Conservation (phyloP, 2,113 vertebrate species). For the Phoenicopterus ruber region DNA sequence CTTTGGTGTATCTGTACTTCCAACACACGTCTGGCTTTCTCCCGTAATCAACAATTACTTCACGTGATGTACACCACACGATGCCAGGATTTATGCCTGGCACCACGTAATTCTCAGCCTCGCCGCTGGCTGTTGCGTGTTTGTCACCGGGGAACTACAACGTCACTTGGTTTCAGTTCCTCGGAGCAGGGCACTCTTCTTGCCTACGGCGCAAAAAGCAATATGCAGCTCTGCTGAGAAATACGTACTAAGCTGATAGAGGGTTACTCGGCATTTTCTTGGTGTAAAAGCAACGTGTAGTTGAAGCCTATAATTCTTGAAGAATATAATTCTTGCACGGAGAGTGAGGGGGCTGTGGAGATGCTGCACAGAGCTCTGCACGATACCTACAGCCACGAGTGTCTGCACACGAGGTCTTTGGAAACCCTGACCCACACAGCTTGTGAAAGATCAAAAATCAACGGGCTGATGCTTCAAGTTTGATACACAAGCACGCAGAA, state of each 20-base stretch:
- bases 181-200: not conserved
- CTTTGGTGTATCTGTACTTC: not conserved
- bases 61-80: fast-evolving
- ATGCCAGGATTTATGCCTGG: not conserved
- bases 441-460: not conserved
- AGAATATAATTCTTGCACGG: no score
- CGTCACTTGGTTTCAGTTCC: no score
- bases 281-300: not conserved
- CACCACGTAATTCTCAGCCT: not conserved
- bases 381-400: not conserved
- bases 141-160: not conserved
- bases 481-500: not conserved
- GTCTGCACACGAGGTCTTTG: no score
- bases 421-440: not conserved
- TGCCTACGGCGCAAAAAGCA: not conserved
- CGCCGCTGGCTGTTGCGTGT: fast-evolving
- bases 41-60: not conserved
- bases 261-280: not conserved
- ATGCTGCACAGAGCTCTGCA: not conserved
- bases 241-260: not conserved
- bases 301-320: no score
- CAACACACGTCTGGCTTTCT: not conserved
- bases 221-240: not conserved
- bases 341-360: not conserved
- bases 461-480: not conserved